Evolutionary conservation across 2,888 invertebrate species (phyloP), one percentile per base, ranked within the genome.

Genomic region (Sarcophaga carnaria): DNA sequence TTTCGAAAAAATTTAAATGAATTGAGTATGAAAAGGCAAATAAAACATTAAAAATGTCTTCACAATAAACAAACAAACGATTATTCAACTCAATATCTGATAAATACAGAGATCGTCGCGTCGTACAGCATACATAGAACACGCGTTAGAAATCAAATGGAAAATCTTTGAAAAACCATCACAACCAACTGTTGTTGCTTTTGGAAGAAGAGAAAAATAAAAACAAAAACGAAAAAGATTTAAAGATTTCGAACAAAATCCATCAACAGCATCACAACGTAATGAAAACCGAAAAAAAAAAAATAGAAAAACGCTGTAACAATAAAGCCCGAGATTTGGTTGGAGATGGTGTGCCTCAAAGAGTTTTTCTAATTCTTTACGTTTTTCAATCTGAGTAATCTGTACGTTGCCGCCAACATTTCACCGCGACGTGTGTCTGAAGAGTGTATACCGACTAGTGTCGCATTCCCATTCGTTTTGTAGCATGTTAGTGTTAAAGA

Each of bases 161-260:
- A 37, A 47, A 63, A 63, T 25, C 45, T 37, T 37, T 37, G 37
- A 37, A 37, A 37, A 37, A 37, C 3, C 37, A 37, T 25, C 22
- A 47, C 63, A 62, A 74, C 17, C 37, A 47, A 67, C 47, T 63
- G 75, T 76, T 66, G 75, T 76, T 76, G 49, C 25, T 14, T 66
- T 66, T 37, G 75, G 75, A 25, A 14, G 20, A 67, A 8, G 27
- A 27, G n/a, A 70, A 10, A 1, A 70, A 17, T 37, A 37, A 37
- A 37, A 37, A 37, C 8, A 37, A 37, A 37, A 37, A 10, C 3
- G 37, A 37, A 37, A 2, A 37, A 37, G 8, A 37, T 37, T 37
- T 37, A 37, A 37, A 37, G 37, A 37, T 37, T 37, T 37, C 0
- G 20, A 71, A 59, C 54, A 11, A 54, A 59, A 59, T 64, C 64